Evolutionary conservation across 2,888 invertebrate genomes (phyloP).

Genomic region (Thymelicus sylvestris): DNA sequence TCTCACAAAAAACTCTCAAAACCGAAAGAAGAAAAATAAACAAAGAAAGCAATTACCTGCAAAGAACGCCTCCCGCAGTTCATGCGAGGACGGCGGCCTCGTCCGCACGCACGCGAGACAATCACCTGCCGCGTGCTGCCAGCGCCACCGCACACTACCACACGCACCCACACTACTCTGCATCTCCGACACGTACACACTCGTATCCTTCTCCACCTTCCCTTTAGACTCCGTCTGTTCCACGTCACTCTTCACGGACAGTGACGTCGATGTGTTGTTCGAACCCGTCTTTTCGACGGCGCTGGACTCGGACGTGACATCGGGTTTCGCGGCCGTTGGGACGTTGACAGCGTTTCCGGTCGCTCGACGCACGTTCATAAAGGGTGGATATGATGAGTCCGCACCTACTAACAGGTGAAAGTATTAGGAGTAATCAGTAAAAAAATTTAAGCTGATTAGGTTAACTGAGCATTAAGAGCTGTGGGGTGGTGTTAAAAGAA

Average conservation of each 20-base stretch:
- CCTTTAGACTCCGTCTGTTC: slow-evolving; percentile 1
- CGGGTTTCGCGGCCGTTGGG: slow-evolving; percentile 6
- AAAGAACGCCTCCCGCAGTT: slow-evolving; percentile 78
- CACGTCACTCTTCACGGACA: slow-evolving; percentile 28
- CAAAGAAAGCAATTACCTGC: slow-evolving; percentile 55
- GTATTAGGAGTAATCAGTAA: neutral
- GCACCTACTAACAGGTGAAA: neutral
- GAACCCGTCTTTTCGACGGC: slow-evolving; percentile 19
- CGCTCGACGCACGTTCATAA: slow-evolving; percentile 21
- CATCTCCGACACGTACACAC: slow-evolving; percentile 13
- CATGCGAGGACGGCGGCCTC: slow-evolving; percentile 72
- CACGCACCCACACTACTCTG: neutral
- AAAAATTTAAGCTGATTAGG: no score
- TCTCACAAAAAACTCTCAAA: no score
- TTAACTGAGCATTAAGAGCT: no score
- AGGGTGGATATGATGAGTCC: slow-evolving; percentile 8
- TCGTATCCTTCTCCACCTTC: neutral
- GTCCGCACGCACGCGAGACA: slow-evolving; percentile 75
- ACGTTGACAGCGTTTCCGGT: slow-evolving; percentile 8
- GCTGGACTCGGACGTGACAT: slow-evolving; percentile 15
- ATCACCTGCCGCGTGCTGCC: slow-evolving; percentile 65
- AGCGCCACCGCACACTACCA: slow-evolving; percentile 40
- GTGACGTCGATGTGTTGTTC: slow-evolving; percentile 14
- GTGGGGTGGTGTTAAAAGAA: no score
- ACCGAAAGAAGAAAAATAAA: no score